These are phyloP conservation scores for Liodrosophila aerea DNA, from an alignment of 2,888 invertebrate species.

Conservation along the genomic window DNA sequence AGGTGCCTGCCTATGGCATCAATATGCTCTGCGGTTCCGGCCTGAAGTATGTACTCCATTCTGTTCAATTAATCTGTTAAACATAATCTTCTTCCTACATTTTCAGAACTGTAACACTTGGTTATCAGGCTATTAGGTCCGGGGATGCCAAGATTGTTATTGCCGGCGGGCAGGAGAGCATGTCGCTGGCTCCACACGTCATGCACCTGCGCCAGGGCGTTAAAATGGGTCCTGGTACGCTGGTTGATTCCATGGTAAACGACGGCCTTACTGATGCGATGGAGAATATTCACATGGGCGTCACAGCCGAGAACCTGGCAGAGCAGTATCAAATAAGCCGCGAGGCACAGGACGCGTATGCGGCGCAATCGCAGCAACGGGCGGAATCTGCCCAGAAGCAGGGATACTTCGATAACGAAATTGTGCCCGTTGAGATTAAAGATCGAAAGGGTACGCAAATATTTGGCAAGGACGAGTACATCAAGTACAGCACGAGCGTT, in stretches of 20 bases:
- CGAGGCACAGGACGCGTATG: conserved; percentile 88
- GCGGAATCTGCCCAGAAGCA: conserved; percentile 85
- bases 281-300: conserved; percentile 89
- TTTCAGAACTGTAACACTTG: conserved; percentile 86
- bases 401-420: conserved; percentile 88
- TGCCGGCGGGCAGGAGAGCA: conserved; percentile 92
- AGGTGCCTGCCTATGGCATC: conserved; percentile 87
- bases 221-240: conserved; percentile 86
- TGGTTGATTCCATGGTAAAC: conserved; percentile 86
- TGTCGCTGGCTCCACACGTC: conserved; percentile 90
- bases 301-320: conserved; percentile 91
- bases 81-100: neutral
- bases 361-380: conserved; percentile 87
- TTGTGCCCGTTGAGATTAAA: conserved; percentile 86
- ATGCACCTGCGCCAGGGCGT: conserved; percentile 85
- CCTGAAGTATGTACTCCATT: conserved; percentile 85
- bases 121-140: conserved; percentile 86
- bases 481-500: conserved; percentile 85
- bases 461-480: conserved; percentile 87
- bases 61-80: too few species aligned
- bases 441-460: conserved; percentile 83
- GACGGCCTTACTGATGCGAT: conserved; percentile 91
- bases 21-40: conserved; percentile 94
- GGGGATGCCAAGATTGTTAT: conserved; percentile 88
- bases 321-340: conserved; percentile 86